These are phyloP conservation scores for Gymnothorax reevesii DNA, from an alignment of 2,797 vertebrate species.

Conservation along the genomic window DNA sequence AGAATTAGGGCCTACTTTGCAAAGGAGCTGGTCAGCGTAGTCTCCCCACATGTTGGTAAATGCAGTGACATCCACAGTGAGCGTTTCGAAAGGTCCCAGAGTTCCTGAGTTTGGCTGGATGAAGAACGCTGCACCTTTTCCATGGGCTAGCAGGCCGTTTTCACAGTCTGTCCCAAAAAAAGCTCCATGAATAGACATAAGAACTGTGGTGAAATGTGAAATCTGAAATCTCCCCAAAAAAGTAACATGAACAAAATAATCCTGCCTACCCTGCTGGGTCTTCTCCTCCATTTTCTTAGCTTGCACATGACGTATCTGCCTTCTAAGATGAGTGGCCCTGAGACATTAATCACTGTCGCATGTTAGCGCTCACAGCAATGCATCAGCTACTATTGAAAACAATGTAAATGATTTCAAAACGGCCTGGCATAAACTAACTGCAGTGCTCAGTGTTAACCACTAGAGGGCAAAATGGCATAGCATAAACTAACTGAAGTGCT, in stretches of 20 bases:
- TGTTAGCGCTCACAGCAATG: background rate
- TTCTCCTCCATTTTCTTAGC: constrained; percentile 66
- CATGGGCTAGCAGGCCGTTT: constrained; percentile 72
- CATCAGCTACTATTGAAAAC: background rate
- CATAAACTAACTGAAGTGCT: background rate
- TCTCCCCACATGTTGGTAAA: constrained; percentile 93
- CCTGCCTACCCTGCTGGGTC: constrained; percentile 58
- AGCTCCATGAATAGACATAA: constrained; percentile 17
- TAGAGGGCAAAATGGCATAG: background rate
- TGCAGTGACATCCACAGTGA: constrained; percentile 76
- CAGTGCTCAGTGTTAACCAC: background rate
- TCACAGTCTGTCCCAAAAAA: constrained; percentile 71
- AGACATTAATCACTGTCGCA: constrained; percentile 37
- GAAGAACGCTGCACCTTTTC: constrained; percentile 84
- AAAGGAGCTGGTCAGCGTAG: constrained; percentile 86
- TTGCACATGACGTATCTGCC: constrained; percentile 57
- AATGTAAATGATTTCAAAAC: background rate
- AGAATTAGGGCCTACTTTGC: constrained; percentile 72
- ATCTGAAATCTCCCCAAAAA: constrained; percentile 23
- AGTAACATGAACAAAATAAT: background rate
- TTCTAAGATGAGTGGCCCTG: constrained; percentile 51
- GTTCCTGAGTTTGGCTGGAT: constrained; percentile 67
- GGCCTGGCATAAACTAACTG: background rate
- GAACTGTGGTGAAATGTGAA: background rate
- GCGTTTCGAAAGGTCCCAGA: constrained; percentile 78